These are phyloP conservation scores for Drosophila pruinosa DNA, from an alignment of 1,140 invertebrate genomes.

Conservation along the genomic window DNA sequence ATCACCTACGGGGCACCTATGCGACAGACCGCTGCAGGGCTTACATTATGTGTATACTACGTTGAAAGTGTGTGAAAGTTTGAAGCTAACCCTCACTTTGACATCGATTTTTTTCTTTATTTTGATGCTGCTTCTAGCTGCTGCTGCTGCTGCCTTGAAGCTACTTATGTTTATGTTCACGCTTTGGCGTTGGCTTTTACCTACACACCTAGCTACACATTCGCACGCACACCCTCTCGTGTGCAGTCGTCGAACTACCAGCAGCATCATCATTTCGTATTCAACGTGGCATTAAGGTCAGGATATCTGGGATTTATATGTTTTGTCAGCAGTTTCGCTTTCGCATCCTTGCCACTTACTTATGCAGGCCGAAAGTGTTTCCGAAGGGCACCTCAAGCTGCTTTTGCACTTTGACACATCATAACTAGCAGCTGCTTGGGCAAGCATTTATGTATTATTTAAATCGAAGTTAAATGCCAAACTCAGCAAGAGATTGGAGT, in stretches of 20 bases:
- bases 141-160: constrained; percentile 53
- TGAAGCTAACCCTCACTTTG: constrained; percentile 65
- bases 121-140: constrained; percentile 25
- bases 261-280: constrained; percentile 74
- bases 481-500: neutral
- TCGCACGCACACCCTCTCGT: neutral
- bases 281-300: constrained; percentile 77
- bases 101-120: constrained; percentile 63
- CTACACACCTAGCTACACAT: constrained; percentile 13
- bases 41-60: neutral
- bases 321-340: constrained; percentile 70
- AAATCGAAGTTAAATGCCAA: constrained; percentile 62
- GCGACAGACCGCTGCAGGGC: neutral
- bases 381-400: constrained; percentile 1
- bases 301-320: constrained; percentile 81
- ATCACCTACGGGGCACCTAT: constrained; percentile 63
- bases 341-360: constrained; percentile 52
- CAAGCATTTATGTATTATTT: constrained; percentile 38
- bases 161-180: constrained; percentile 69
- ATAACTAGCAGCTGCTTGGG: constrained; percentile 40
- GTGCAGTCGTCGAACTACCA: constrained; percentile 9
- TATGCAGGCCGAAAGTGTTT: constrained; percentile 52
- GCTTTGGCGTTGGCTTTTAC: constrained; percentile 54
- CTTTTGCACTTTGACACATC: constrained; percentile 60
- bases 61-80: constrained; percentile 50